Evolutionary conservation across 2,113 vertebrate species (phyloP).

Genomic region (Cavia aperea): DNA sequence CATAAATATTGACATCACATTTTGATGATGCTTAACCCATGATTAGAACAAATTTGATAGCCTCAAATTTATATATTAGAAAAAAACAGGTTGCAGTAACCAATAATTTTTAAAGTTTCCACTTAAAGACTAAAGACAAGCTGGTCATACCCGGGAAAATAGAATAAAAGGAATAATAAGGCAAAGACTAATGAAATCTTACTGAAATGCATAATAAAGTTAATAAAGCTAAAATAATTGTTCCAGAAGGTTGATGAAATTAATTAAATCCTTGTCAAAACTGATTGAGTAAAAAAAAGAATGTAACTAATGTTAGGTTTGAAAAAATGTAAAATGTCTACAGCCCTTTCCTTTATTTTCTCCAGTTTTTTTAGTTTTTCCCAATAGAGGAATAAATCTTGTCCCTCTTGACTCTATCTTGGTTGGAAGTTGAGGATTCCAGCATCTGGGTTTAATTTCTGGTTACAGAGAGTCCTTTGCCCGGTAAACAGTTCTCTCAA

Average conservation of each 20-base stretch:
- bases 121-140: not conserved
- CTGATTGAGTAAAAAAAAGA: not conserved
- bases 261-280: not conserved
- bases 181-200: not conserved
- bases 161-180: not conserved
- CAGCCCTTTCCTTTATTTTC: not conserved
- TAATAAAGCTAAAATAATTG: not conserved
- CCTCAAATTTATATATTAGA: not conserved
- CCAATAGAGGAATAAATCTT: not conserved
- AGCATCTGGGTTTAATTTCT: conserved; percentile 1
- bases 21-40: not conserved
- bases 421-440: not conserved
- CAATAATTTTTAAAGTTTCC: not conserved
- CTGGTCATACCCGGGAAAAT: not conserved
- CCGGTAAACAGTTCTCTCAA: not conserved
- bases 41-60: not conserved
- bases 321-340: not conserved
- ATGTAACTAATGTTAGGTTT: not conserved
- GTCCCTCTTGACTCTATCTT: not conserved
- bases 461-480: not conserved
- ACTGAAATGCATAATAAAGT: not conserved
- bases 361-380: not conserved
- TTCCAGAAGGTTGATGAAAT: not conserved
- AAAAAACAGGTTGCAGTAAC: not conserved
- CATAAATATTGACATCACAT: not conserved